These are phyloP conservation scores for Eremobia ochroleuca DNA, from an alignment of 2,888 invertebrate genomes.

Conservation along the genomic window DNA sequence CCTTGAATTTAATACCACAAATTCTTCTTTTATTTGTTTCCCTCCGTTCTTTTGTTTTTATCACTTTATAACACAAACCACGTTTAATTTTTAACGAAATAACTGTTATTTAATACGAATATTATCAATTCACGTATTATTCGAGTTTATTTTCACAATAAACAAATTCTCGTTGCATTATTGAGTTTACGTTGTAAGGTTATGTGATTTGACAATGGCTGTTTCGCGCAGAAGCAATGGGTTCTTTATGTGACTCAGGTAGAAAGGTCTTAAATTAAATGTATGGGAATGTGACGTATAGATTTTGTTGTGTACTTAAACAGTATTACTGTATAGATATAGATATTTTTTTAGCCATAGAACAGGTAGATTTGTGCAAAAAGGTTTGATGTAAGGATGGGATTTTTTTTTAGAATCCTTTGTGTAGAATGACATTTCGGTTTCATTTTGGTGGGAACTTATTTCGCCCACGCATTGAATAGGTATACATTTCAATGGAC, in stretches of 20 bases:
- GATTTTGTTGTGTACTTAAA: constrained; percentile 66
- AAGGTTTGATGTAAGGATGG: constrained; percentile 30
- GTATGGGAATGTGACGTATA: constrained; percentile 68
- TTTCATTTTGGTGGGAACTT: constrained; percentile 62
- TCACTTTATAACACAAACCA: constrained; percentile 47
- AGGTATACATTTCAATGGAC: neutral
- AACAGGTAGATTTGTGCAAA: constrained; percentile 62
- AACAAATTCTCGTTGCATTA: constrained; percentile 73
- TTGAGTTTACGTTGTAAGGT: constrained; percentile 79
- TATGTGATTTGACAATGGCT: constrained; percentile 84
- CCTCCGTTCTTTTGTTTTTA: constrained; percentile 50
- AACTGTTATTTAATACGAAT: constrained; percentile 10
- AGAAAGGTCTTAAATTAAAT: constrained; percentile 72
- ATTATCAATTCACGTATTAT: constrained; percentile 31
- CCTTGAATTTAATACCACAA: constrained; percentile 46
- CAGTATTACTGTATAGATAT: constrained; percentile 51
- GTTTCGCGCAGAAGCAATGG: constrained; percentile 84
- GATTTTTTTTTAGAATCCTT: constrained; percentile 29
- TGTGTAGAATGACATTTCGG: constrained; percentile 27
- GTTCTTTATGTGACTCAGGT: constrained; percentile 71
- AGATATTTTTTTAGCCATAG: constrained; percentile 23
- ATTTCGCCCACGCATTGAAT: constrained; percentile 42
- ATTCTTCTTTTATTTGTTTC: constrained; percentile 33
- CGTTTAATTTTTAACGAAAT: constrained; percentile 10
- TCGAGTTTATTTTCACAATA: constrained; percentile 50